A percentile compares a stretch with the other conserved stretches of the same genome.
phyloP scores from a whole-genome alignment of 2,113 vertebrate genomes.

The Lophochroa leadbeateri region DNA sequence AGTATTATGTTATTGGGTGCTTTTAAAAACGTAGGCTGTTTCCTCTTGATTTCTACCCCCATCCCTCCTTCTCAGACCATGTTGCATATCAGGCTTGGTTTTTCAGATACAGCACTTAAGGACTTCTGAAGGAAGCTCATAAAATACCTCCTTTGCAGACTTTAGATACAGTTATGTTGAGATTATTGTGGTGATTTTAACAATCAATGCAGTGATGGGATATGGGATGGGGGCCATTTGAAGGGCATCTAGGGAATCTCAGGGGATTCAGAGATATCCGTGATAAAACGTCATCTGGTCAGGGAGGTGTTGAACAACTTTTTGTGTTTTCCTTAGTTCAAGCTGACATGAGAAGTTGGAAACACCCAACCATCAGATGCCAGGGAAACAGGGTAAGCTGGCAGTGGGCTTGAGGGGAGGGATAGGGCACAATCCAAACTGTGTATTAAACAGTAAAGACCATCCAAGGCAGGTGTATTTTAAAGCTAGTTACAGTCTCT shows the following conservation, averaged over 20 bases:
- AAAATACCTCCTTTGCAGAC: not conserved
- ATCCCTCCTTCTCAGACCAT: not conserved
- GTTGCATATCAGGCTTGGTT: not conserved
- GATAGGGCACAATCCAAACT: slow-evolving; percentile 23
- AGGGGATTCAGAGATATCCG: not conserved
- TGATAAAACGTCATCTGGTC: not conserved
- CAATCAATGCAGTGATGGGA: not conserved
- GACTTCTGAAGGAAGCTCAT: not conserved
- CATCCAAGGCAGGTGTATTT: not conserved
- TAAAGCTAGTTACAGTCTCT: not conserved
- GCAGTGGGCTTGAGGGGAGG: slow-evolving; percentile 64
- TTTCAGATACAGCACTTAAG: not conserved
- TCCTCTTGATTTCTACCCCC: not conserved
- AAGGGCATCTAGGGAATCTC: not conserved
- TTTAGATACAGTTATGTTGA: not conserved
- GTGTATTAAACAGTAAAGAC: not conserved
- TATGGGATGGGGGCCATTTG: not conserved
- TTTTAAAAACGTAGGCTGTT: not conserved
- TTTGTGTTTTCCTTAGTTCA: slow-evolving; percentile 72
- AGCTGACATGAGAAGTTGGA: slow-evolving; percentile 69
- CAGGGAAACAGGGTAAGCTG: slow-evolving; percentile 69
- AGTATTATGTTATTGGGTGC: not conserved
- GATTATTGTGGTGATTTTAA: not conserved
- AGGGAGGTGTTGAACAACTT: slow-evolving; percentile 67
- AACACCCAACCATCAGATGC: slow-evolving; percentile 65